Evolutionary conservation across 2,888 invertebrate species (phyloP), one percentile per base, ranked within the genome.

Genomic region (Protonemura montana): DNA sequence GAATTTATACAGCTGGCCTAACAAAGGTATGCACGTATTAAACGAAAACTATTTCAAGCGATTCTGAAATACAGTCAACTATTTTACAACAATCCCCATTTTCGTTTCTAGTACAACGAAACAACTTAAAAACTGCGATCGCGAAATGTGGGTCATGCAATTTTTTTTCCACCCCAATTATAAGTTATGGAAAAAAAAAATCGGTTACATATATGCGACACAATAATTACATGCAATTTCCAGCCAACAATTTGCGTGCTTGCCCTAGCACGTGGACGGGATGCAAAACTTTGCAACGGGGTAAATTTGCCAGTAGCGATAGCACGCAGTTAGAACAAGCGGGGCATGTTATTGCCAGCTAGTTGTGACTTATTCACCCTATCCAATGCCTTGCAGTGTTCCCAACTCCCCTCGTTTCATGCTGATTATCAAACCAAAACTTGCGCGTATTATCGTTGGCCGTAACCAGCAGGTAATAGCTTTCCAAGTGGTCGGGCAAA

Each of bases 201-300:
- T 10, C 21, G 21, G 59, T 13, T 59, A 59, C 59, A 21, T 59
- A 59, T 35, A 35, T 59, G 59, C 78, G 78, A 78, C 78, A 78
- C 27, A 78, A 28, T 78, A 78, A 78, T 78, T 78, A 78, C n/a
- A 78, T 78, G 78, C 78, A 78, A 78, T 78, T 78, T 78, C 10
- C 28, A 21, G 3, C 6, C 27, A 26, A 26, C 78, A 78, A 78
- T 78, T 78, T 78, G 78, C 78, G 78, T 78, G 78, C 3, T 78
- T n/a, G n/a, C 59, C 7, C 59, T 3, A 59, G 59, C 59, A 21
- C 59, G 21, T 13, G 59, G 16, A 21, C 13, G 1, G 59, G 21
- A 59, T 59, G 59, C 59, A 59, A 59, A 59, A 59, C 59, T 59
- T 59, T 59, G 59, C 59, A 59, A 1, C n/a, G n/a, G 59, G 35